phyloP scores from a whole-genome alignment of 2,888 invertebrate genomes.

The Acanthosepion esculentum region DNA sequence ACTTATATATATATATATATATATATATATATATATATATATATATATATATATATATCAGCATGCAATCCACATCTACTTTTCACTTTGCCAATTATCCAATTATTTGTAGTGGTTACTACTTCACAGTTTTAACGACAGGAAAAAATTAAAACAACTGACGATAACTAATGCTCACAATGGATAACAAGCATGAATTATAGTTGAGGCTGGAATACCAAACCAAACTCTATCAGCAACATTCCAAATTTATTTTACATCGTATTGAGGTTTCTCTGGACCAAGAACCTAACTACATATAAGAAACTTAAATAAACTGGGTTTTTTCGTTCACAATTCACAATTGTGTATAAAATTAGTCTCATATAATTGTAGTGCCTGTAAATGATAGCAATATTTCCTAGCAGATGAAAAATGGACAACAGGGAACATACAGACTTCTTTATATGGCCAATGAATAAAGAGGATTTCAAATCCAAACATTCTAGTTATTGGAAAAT shows the following conservation, averaged over 20 bases:
- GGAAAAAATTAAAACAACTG: too few relatives aligned
- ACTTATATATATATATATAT: too few relatives aligned
- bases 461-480: slow-evolving; percentile 21
- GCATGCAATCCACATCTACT: too few relatives aligned
- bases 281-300: background rate
- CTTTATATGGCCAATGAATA: background rate
- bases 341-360: background rate
- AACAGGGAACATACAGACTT: background rate
- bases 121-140: too few relatives aligned
- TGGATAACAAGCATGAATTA: too few relatives aligned
- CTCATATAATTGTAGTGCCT: background rate
- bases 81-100: too few relatives aligned
- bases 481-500: slow-evolving; percentile 1
- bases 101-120: too few relatives aligned
- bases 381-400: background rate
- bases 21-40: too few relatives aligned
- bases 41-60: too few relatives aligned
- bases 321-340: background rate
- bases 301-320: background rate
- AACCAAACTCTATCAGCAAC: too few relatives aligned
- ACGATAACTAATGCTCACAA: too few relatives aligned
- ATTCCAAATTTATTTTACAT: background rate
- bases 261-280: background rate
- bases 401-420: background rate
- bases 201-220: too few relatives aligned